A percentile compares a stretch with the other conserved stretches of the same genome.
These are phyloP conservation scores for Adela reaumurella DNA, from an alignment of 2,888 invertebrate species.

Conservation along the genomic window DNA sequence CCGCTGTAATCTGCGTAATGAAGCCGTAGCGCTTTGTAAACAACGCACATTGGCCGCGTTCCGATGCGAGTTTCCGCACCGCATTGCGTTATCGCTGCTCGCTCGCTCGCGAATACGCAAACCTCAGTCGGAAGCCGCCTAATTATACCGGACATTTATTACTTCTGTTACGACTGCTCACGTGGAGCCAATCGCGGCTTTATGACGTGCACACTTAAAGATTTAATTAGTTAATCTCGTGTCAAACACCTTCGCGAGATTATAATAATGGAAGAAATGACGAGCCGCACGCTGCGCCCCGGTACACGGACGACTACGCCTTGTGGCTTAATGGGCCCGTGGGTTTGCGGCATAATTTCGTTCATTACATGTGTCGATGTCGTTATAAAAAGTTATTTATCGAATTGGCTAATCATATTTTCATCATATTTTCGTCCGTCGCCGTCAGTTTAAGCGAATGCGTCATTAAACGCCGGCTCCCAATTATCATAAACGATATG, in stretches of 20 bases:
- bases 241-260: background rate
- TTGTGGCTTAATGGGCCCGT: background rate
- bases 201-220: constrained; percentile 34
- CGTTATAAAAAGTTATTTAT: background rate
- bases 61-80: too few relatives aligned
- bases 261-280: background rate
- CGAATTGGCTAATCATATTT: background rate
- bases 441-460: background rate
- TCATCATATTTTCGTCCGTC: background rate
- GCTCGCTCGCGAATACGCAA: too few relatives aligned
- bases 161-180: constrained; percentile 51
- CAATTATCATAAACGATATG: background rate
- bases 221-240: constrained; percentile 31
- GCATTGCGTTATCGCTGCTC: too few relatives aligned
- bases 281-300: background rate
- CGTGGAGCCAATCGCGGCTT: constrained; percentile 53
- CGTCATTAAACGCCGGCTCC: background rate
- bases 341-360: background rate
- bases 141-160: constrained; percentile 56
- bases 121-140: constrained; percentile 24
- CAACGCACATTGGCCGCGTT: too few relatives aligned
- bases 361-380: background rate
- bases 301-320: background rate
- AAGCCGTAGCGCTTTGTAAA: background rate
- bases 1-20: background rate